Evolutionary conservation across 2,113 vertebrate species (phyloP).

Genomic region (Sula dactylatra): DNA sequence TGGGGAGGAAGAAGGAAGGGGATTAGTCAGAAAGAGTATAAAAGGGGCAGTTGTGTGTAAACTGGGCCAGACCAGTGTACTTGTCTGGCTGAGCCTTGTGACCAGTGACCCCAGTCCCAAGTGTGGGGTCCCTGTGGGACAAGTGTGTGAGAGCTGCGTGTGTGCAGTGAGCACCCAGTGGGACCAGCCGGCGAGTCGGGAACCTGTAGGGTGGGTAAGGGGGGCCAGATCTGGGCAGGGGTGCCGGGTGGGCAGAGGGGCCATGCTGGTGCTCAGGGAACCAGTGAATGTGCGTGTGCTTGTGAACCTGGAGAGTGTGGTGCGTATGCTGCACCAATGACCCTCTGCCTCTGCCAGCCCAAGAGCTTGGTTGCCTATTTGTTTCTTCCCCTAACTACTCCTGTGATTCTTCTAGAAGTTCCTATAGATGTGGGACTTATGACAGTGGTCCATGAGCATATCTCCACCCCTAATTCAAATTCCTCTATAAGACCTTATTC

Average conservation of each 20-base stretch:
- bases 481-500: background rate
- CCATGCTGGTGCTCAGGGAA: rapidly evolving
- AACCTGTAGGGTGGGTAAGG: rapidly evolving
- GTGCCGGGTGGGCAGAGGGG: rapidly evolving
- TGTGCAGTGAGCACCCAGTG: background rate
- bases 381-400: background rate
- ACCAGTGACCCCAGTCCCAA: background rate
- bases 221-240: background rate
- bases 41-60: rapidly evolving
- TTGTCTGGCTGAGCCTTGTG: background rate
- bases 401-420: background rate
- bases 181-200: rapidly evolving
- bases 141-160: no score
- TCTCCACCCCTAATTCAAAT: background rate
- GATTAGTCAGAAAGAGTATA: background rate
- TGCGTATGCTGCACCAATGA: background rate
- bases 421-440: background rate
- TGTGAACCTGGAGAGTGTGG: background rate
- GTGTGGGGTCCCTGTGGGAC: background rate
- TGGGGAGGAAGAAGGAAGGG: background rate
- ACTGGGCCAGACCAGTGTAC: background rate
- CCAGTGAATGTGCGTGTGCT: rapidly evolving
- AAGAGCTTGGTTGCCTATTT: background rate
- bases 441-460: rapidly evolving
- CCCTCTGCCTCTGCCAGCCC: background rate